A percentile compares a stretch with the other conserved stretches of the same genome.
phyloP scores from a whole-genome alignment of 2,113 vertebrate genomes.

The Campylomormyrus tamandua region DNA sequence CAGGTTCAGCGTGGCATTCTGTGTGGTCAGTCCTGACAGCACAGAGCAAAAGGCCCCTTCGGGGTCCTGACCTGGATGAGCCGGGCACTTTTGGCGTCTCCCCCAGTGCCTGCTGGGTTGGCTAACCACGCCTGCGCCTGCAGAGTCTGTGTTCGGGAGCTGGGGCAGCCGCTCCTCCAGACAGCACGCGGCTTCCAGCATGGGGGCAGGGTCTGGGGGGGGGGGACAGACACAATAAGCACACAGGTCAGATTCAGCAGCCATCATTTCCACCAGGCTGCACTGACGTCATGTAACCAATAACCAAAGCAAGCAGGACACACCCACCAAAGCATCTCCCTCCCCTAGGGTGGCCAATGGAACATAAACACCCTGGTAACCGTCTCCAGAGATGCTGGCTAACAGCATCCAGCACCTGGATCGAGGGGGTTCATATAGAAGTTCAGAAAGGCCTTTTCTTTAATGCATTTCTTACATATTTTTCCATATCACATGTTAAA shows the following conservation, averaged over 20 bases:
- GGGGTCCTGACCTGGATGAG: slow-evolving; percentile 67
- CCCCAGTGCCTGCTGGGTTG: slow-evolving; percentile 73
- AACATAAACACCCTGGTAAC: not conserved
- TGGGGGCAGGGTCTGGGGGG: slow-evolving; percentile 69
- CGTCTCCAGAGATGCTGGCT: not conserved
- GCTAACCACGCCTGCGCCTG: slow-evolving; percentile 54
- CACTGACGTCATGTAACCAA: not conserved
- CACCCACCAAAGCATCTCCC: not conserved
- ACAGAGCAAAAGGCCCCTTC: not conserved
- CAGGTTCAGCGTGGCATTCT: not conserved
- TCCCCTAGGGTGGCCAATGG: not conserved
- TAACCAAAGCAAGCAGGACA: not conserved
- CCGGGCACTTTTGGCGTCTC: slow-evolving; percentile 68
- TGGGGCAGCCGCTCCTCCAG: slow-evolving; percentile 78
- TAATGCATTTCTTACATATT: not conserved
- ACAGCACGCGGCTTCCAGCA: slow-evolving; percentile 76
- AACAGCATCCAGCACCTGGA: not conserved
- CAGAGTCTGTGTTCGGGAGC: slow-evolving; percentile 66
- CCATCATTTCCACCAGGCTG: not conserved
- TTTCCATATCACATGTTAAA: not conserved
- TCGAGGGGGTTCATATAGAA: not conserved
- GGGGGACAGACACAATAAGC: not conserved
- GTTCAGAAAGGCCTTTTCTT: not conserved
- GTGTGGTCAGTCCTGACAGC: not conserved
- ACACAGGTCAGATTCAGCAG: not conserved